Evolutionary conservation across 1,140 invertebrate species (phyloP).

Genomic region (Subanguina moxae): DNA sequence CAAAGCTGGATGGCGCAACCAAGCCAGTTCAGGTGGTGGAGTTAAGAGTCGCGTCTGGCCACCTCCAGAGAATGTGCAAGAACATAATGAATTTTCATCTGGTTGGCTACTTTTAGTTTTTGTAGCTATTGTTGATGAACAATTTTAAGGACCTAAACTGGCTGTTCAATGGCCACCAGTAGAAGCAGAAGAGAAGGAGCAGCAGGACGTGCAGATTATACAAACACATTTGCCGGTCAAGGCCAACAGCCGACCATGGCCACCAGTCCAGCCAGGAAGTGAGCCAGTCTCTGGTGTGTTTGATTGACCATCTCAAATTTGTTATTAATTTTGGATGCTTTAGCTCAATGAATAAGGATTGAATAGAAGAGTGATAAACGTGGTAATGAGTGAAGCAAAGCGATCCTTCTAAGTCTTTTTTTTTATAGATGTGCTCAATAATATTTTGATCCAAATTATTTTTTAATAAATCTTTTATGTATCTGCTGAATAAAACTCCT

Average conservation of each 20-base stretch:
- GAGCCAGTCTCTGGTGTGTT: not conserved
- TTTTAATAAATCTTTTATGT: no score
- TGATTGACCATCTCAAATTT: no score
- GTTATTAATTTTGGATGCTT: no score
- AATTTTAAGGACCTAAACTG: conserved; percentile 14
- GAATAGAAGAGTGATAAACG: no score
- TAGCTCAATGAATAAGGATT: no score
- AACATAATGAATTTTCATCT: conserved; percentile 9
- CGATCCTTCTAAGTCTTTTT: no score
- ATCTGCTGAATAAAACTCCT: no score
- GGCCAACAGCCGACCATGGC: conserved; percentile 27
- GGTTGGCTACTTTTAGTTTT: not conserved
- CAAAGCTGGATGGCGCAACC: conserved; percentile 31
- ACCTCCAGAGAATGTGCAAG: conserved; percentile 26
- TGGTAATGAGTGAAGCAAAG: no score
- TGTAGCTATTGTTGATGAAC: not conserved
- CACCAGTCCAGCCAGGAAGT: conserved; percentile 11
- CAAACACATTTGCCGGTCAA: conserved; percentile 30
- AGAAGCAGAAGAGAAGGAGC: conserved; percentile 37
- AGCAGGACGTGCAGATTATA: conserved; percentile 26
- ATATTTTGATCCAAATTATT: no score
- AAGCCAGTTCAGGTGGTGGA: conserved; percentile 19
- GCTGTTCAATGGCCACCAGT: conserved; percentile 33
- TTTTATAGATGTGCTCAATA: no score
- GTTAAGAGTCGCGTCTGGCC: conserved; percentile 39